These are phyloP conservation scores for Notechis scutatus DNA, from an alignment of 2,113 vertebrate genomes.

Conservation along the genomic window DNA sequence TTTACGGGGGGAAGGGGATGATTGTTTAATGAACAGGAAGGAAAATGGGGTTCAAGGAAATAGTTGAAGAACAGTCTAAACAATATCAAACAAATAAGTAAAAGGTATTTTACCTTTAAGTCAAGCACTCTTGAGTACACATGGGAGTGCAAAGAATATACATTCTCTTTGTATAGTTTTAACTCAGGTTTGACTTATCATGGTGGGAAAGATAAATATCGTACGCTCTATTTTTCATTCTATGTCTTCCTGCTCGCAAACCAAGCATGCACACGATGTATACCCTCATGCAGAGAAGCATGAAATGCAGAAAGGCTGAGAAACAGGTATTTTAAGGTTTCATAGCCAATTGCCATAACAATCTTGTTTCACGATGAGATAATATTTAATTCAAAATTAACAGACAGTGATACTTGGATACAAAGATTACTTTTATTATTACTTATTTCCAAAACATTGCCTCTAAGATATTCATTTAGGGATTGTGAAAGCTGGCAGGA, in stretches of 20 bases:
- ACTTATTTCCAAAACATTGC: conserved; percentile 57
- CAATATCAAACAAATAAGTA: background rate
- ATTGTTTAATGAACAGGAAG: background rate
- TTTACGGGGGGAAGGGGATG: no score
- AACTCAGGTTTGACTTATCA: background rate
- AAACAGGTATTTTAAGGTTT: conserved; percentile 23
- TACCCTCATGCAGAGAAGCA: conserved; percentile 31
- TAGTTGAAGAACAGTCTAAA: background rate
- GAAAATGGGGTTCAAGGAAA: background rate
- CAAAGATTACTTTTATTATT: conserved; percentile 55
- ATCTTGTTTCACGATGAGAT: conserved; percentile 40
- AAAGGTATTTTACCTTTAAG: background rate
- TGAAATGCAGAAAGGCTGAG: conserved; percentile 7
- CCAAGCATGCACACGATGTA: conserved; percentile 7
- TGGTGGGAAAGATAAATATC: background rate
- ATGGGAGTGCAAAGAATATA: background rate
- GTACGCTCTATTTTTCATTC: background rate
- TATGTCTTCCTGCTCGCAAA: background rate
- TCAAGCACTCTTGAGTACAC: conserved; percentile 33
- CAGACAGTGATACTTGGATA: conserved; percentile 48
- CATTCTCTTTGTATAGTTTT: background rate
- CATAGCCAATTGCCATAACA: background rate
- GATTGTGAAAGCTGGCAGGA: conserved; percentile 60
- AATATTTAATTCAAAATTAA: conserved; percentile 61
- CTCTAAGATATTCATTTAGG: conserved; percentile 66